Conservation (phyloP, 2,888 invertebrate genomes). For the Spisula solida region DNA sequence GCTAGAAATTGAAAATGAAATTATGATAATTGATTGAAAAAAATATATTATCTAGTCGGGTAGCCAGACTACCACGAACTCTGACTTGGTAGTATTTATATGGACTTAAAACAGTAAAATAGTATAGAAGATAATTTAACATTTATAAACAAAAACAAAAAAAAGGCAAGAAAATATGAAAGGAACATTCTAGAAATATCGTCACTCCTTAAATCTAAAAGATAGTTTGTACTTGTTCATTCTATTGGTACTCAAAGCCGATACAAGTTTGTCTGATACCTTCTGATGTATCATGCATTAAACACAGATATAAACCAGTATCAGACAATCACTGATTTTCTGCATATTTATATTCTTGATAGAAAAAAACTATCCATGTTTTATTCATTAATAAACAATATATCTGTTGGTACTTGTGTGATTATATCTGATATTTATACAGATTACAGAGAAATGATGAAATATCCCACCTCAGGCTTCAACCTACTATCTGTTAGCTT, state of each 20-base stretch:
- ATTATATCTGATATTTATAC: background rate
- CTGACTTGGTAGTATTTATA: too few species aligned
- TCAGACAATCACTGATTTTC: background rate
- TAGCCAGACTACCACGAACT: too few species aligned
- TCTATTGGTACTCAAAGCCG: background rate
- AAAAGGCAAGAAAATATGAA: too few species aligned
- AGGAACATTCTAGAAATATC: too few species aligned
- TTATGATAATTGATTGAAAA: too few species aligned
- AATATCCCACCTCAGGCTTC: background rate
- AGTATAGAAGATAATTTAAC: too few species aligned
- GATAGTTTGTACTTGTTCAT: too few species aligned
- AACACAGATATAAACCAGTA: background rate
- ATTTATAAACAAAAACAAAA: too few species aligned
- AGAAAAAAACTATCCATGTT: background rate
- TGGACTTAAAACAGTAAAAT: too few species aligned
- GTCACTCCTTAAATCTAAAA: too few species aligned
- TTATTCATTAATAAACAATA: conserved; percentile 15
- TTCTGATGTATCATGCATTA: background rate
- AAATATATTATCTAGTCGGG: too few species aligned
- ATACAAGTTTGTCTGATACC: background rate
- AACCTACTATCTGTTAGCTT: background rate
- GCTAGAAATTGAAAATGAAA: too few species aligned
- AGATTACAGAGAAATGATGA: background rate
- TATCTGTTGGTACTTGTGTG: background rate
- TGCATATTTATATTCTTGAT: background rate